phyloP scores from a whole-genome alignment of 1,140 invertebrate genomes.

The Drosophila bocqueti region DNA sequence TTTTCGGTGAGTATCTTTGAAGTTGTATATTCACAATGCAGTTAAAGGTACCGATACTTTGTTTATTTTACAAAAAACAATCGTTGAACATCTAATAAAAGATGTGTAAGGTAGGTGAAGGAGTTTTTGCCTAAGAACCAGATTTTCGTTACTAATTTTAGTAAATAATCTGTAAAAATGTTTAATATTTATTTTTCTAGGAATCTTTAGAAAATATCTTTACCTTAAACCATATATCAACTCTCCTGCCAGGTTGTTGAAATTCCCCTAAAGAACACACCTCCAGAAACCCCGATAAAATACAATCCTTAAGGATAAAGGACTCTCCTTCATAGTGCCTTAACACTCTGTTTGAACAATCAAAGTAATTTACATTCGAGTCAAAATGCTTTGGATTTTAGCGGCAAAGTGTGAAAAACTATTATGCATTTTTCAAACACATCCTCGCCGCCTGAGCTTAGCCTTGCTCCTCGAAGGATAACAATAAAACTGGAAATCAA shows the following conservation, averaged over 20 bases:
- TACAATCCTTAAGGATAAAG: constrained; percentile 43
- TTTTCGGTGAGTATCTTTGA: constrained; percentile 57
- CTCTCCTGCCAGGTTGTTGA: constrained; percentile 1
- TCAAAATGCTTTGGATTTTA: constrained; percentile 68
- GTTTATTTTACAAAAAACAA: constrained; percentile 22
- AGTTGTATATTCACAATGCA: constrained; percentile 41
- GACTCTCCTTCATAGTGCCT: constrained; percentile 2
- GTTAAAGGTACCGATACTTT: constrained; percentile 35
- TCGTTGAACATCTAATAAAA: not conserved
- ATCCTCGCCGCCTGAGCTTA: constrained; percentile 30
- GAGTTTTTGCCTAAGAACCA: not conserved
- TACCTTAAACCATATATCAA: constrained; percentile 2
- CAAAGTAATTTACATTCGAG: constrained; percentile 65
- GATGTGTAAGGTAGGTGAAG: too few species aligned
- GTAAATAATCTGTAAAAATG: not conserved
- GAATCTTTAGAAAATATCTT: not conserved
- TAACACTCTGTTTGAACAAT: constrained; percentile 49
- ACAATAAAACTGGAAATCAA: constrained; percentile 76
- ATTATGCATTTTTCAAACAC: constrained; percentile 53
- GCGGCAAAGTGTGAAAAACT: constrained; percentile 77
- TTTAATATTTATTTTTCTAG: not conserved
- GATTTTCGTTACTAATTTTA: not conserved
- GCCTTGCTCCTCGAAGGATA: constrained; percentile 7
- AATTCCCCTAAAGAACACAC: constrained; percentile 60
- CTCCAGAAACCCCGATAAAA: constrained; percentile 23